Conservation (phyloP, 2,113 vertebrate species). For the Saguinus imperator region DNA sequence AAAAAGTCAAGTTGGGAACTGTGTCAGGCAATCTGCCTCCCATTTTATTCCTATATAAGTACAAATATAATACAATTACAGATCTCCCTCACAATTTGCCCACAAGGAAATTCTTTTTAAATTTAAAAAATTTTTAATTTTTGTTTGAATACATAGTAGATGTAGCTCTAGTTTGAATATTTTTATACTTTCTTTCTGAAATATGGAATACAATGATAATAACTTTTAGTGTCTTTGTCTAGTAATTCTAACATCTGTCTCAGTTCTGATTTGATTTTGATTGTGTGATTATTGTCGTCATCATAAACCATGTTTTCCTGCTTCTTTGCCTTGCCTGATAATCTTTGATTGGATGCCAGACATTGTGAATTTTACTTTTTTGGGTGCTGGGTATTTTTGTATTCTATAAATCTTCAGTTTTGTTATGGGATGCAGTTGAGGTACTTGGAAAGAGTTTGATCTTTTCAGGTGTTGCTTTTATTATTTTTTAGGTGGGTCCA, state of each 20-base stretch:
- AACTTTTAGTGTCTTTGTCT: neutral
- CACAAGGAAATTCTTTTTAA: too few species aligned
- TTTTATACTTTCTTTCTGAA: neutral
- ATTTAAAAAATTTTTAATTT: neutral
- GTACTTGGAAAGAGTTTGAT: neutral
- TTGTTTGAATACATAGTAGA: too few species aligned
- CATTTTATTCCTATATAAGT: too few species aligned
- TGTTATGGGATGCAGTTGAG: neutral
- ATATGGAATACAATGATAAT: neutral
- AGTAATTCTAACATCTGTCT: neutral
- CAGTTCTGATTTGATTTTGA: neutral
- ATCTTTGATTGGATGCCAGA: neutral
- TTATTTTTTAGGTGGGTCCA: neutral
- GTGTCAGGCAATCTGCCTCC: too few species aligned
- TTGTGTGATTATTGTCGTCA: neutral
- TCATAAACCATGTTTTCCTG: neutral
- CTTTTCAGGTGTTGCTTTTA: neutral
- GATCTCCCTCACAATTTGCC: too few species aligned
- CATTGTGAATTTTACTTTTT: neutral
- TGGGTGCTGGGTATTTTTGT: neutral
- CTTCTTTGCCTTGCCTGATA: neutral
- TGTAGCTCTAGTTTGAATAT: neutral
- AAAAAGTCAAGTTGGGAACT: too few species aligned
- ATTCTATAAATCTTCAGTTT: neutral
- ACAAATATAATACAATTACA: too few species aligned